Percentiles rank a stretch among this genome's conserved stretches.
Conservation (phyloP, 2,888 invertebrate species). For the Isotomurus palustris region DNA sequence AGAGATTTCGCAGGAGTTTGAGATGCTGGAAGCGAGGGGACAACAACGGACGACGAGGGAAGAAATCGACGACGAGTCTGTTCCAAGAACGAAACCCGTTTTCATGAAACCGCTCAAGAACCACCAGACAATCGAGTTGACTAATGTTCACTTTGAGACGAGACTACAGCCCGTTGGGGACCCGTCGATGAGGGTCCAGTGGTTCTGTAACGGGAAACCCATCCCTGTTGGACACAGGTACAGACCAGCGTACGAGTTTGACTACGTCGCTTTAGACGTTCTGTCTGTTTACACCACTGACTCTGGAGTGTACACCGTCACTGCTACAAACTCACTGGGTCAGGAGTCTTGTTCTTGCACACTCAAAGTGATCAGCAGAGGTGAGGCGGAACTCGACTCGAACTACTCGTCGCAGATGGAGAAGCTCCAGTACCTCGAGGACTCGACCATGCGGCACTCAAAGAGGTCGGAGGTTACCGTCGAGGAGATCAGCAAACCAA, state of each 20-base stretch:
- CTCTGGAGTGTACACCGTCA: conserved; percentile 85
- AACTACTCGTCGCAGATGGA: conserved; percentile 87
- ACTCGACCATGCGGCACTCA: conserved; percentile 76
- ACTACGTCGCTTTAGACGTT: conserved; percentile 93
- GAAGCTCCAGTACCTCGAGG: conserved; percentile 87
- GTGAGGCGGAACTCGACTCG: conserved; percentile 78
- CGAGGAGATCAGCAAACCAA: conserved; percentile 76
- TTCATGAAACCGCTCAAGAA: conserved; percentile 83
- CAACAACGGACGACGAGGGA: conserved; percentile 56
- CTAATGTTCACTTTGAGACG: conserved; percentile 87
- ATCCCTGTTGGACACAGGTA: conserved; percentile 89
- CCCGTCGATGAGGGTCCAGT: conserved; percentile 73
- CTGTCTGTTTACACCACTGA: conserved; percentile 96
- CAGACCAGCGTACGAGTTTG: conserved; percentile 93
- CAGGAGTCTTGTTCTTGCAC: conserved; percentile 91
- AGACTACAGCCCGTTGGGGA: conserved; percentile 86
- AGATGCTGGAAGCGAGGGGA: conserved; percentile 59
- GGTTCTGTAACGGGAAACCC: conserved; percentile 85
- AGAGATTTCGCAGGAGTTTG: conserved; percentile 53
- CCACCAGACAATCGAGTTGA: conserved; percentile 82
- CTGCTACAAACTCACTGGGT: conserved; percentile 89
- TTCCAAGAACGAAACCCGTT: conserved; percentile 73
- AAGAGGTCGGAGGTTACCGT: conserved; percentile 79
- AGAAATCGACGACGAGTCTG: conserved; percentile 72
- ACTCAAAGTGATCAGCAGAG: conserved; percentile 72